Conservation (phyloP, 2,888 invertebrate species). For the Tethea ocularis region DNA sequence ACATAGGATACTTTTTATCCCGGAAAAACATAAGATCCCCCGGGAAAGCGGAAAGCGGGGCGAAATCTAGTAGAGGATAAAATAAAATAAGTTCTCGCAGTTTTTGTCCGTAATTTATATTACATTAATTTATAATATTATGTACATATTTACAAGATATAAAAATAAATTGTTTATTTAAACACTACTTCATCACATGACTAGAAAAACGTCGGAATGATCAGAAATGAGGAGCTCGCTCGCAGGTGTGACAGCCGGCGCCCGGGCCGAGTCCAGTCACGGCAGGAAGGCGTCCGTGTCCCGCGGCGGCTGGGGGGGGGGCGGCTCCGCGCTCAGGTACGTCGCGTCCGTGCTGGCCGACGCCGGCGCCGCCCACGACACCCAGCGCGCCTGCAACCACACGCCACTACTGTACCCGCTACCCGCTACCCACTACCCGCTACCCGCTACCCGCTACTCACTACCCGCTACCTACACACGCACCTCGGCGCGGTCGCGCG, state of each 20-base stretch:
- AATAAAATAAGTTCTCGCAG: no score
- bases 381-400: constrained; percentile 56
- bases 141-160: constrained; percentile 5
- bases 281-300: constrained; percentile 52
- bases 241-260: not conserved
- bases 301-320: no score
- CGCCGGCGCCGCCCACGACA: constrained; percentile 62
- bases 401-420: no score
- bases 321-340: constrained; percentile 63
- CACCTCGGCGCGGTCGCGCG: constrained; percentile 51
- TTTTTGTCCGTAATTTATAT: no score
- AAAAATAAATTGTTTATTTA: not conserved
- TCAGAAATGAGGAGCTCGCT: constrained; percentile 10
- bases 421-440: no score
- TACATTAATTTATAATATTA: not conserved
- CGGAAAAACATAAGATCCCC: no score
- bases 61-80: no score
- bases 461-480: no score
- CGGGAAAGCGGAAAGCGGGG: no score
- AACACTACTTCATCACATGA: constrained; percentile 27
- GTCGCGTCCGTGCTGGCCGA: constrained; percentile 48
- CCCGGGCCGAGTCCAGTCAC: constrained; percentile 7
- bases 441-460: no score
- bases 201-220: constrained; percentile 38
- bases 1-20: no score